Base-by-base conservation (phyloP, 2,797 vertebrate species). In the Enteromius mattozi region DNA sequence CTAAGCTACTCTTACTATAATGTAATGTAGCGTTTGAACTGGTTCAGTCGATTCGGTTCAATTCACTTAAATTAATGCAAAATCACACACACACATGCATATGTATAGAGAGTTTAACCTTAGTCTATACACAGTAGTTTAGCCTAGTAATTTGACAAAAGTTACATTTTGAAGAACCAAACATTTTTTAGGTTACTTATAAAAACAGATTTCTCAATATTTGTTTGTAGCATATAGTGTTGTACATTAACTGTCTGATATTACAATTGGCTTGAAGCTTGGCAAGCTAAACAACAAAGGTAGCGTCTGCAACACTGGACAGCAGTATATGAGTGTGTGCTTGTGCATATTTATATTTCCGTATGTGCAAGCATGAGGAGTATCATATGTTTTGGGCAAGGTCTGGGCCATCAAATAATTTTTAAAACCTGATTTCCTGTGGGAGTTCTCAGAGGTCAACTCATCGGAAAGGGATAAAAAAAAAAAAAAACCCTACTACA, bases 391-490 rank as follows among this genome's bases (percentile, higher is more conserved):
- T 7, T 42, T 54, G 16, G 65, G 27, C 35, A 63, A 65, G 92
- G 92, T 93, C 94, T 92, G 90, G 93, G 91, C 92, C 91, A 94
- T 95, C 94, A 95, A 93, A 94, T 94, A 92, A 91, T 95, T 95
- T 94, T 93, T 92, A 95, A 94, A 92, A 93, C 94, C 96, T 96
- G 96, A 98, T 97, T 97, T 95, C 94, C 96, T 95, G 87, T 91
- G 95, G 95, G 95, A 96, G 96, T 96, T 91, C 93, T 96, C 97
- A 96, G 95, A 94, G 95, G 95, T 96, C 96, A 96, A 96, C 96
- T 97, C 96, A 96, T 96, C 94, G 95, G 96, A 94, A 92, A 95
- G 95, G 96, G 97, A 97, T 96, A 96, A 97, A 97, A 97, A 97
- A 84, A n/a, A 97, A 97, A 84, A n/a, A 30, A 27, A 69, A 69